Evolutionary conservation across 2,888 invertebrate species (phyloP), one percentile per base, ranked within the genome.

Genomic region (Lapara coniferarum): DNA sequence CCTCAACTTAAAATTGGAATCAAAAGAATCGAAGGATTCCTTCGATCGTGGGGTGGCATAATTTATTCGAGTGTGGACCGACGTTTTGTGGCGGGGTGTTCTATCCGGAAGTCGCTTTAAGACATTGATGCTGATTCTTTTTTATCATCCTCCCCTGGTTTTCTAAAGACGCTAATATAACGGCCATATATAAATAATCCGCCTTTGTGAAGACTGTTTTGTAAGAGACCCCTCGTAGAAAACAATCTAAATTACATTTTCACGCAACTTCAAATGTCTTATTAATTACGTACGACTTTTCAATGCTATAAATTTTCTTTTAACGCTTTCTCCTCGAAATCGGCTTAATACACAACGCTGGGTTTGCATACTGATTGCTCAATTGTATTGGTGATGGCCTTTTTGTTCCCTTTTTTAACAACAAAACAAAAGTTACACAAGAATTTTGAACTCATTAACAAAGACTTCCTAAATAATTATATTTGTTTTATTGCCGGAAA

Each of bases 241-340:
- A 93, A 93, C 93, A 93, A 93, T 93, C 93, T 93, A 93, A 93
- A 93, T 93, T 93, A 93, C 93, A 93, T 93, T 93, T 93, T 93
- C 93, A 93, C 93, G 93, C 93, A 92, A 93, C 93, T 93, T 92
- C 92, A 93, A 93, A 93, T 93, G 93, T 92, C 93, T 93, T 93
- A 93, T 93, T 93, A 93, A 93, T 93, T 93, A 91, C 91, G 83
- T 85, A 87, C 86, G 92, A 93, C 93, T 93, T 92, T 92, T 92
- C 92, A 91, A 92, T 93, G 93, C 91, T 82, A 93, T 93, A 93
- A 92, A 93, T 93, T 93, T 93, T 92, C 93, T 93, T 93, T 92
- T 91, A 92, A 87, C 89, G 89, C 85, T 87, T 87, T 85, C 86
- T 84, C 75, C 81, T 82, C 81, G 72, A 86, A 93, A 92, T 92